phyloP scores from a whole-genome alignment of 1,140 invertebrate species.

The Zaprionus taronus region DNA sequence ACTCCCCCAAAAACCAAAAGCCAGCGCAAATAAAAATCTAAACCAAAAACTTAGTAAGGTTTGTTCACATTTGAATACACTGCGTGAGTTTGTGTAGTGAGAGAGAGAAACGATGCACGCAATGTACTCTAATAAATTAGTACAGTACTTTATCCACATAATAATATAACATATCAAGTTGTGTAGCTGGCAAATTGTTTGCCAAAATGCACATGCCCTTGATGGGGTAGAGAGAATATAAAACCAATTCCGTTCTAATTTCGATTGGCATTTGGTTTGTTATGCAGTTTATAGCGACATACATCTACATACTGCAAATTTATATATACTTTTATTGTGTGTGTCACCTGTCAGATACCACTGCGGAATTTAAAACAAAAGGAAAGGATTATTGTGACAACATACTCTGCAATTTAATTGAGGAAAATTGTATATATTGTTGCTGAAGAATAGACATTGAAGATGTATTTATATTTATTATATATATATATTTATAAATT shows the following conservation, averaged over 20 bases:
- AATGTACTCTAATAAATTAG: neutral
- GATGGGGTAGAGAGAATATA: slow-evolving; percentile 6
- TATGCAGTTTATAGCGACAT: slow-evolving; percentile 7
- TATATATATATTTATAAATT: too few species aligned
- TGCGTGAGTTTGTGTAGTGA: neutral
- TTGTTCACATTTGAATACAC: neutral
- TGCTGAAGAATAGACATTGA: neutral
- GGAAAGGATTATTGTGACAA: neutral
- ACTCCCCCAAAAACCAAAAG: slow-evolving; percentile 42
- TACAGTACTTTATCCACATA: too few species aligned
- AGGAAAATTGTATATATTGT: neutral
- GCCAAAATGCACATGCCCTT: neutral
- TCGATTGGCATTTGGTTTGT: slow-evolving; percentile 52
- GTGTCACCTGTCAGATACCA: slow-evolving; percentile 62
- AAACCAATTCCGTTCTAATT: slow-evolving; percentile 42
- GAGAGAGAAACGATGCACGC: neutral
- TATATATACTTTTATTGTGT: slow-evolving; percentile 31
- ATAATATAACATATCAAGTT: too few species aligned
- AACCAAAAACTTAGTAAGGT: neutral
- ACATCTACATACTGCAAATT: slow-evolving; percentile 39
- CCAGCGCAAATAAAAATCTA: slow-evolving; percentile 1
- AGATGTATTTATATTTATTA: too few species aligned
- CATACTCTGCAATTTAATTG: neutral
- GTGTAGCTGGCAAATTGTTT: neutral
- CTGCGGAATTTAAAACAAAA: slow-evolving; percentile 42